phyloP scores from a whole-genome alignment of 2,888 invertebrate species.

The Ferdinandea cuprea region DNA sequence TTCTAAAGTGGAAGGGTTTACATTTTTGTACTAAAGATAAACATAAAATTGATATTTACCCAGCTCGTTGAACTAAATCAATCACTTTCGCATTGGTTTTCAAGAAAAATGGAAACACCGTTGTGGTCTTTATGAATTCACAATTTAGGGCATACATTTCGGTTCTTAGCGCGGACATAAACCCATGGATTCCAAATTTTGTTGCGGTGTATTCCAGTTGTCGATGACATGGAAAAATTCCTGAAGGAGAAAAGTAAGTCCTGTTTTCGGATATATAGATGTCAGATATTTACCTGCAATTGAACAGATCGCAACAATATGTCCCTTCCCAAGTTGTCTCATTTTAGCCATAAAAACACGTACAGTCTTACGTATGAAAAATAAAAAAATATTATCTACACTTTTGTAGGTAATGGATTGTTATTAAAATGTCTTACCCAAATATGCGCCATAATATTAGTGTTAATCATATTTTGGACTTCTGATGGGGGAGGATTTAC shows the following conservation, averaged over 20 bases:
- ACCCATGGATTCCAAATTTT: slow-evolving; percentile 80
- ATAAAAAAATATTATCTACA: background rate
- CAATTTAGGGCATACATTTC: slow-evolving; percentile 78
- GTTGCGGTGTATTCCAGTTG: slow-evolving; percentile 79
- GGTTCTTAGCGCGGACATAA: slow-evolving; percentile 78
- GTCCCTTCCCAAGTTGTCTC: slow-evolving; percentile 80
- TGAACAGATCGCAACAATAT: slow-evolving; percentile 82
- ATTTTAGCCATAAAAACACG: slow-evolving; percentile 81
- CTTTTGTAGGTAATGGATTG: no score
- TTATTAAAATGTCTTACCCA: slow-evolving; percentile 82
- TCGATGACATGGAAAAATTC: slow-evolving; percentile 66
- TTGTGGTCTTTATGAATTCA: slow-evolving; percentile 76
- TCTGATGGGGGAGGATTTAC: slow-evolving; percentile 77
- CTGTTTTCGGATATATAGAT: background rate
- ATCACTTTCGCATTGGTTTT: slow-evolving; percentile 76
- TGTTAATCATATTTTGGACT: slow-evolving; percentile 81
- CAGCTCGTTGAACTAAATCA: slow-evolving; percentile 16
- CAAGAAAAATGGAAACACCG: slow-evolving; percentile 81
- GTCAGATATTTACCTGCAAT: slow-evolving; percentile 75
- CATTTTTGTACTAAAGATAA: no score
- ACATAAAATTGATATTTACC: slow-evolving; percentile 18
- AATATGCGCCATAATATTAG: slow-evolving; percentile 82
- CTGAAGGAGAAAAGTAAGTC: slow-evolving; percentile 52
- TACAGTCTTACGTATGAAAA: no score
- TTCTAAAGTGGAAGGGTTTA: background rate